Conservation (phyloP, 2,888 invertebrate species). For the Agrotis ipsilon region DNA sequence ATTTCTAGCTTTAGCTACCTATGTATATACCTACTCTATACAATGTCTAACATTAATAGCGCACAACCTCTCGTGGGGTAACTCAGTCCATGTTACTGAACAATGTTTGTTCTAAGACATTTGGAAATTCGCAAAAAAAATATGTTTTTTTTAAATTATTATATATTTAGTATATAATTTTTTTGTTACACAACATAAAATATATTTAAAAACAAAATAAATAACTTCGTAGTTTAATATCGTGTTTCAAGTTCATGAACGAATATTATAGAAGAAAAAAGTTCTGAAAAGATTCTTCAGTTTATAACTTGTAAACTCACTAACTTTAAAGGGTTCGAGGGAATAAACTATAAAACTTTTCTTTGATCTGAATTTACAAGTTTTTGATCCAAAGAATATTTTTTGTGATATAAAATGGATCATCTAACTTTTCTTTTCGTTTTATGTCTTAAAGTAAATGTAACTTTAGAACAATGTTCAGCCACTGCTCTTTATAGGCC, state of each 20-base stretch:
- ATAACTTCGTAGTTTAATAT: not conserved
- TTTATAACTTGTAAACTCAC: slow-evolving; percentile 1
- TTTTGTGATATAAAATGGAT: not conserved
- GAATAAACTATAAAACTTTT: not conserved
- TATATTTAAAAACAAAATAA: too few relatives aligned
- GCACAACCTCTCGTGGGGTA: too few relatives aligned
- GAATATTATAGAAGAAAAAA: not conserved
- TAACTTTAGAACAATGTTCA: not conserved
- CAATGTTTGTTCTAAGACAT: too few relatives aligned
- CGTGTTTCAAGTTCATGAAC: not conserved
- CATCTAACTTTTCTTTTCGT: not conserved
- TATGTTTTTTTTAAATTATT: too few relatives aligned
- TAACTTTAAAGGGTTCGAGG: not conserved
- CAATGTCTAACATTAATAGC: too few relatives aligned
- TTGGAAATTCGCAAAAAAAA: too few relatives aligned
- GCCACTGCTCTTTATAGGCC: too few relatives aligned
- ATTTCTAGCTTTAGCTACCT: too few relatives aligned
- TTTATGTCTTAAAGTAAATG: not conserved
- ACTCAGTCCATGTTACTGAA: too few relatives aligned
- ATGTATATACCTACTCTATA: too few relatives aligned
- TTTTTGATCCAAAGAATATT: not conserved
- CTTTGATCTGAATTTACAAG: slow-evolving; percentile 1
- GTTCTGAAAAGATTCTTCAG: not conserved
- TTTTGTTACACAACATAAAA: too few relatives aligned
- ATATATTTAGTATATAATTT: too few relatives aligned